phyloP scores from a whole-genome alignment of 64 coral and sea anemone species.

The Montipora sp. region DNA sequence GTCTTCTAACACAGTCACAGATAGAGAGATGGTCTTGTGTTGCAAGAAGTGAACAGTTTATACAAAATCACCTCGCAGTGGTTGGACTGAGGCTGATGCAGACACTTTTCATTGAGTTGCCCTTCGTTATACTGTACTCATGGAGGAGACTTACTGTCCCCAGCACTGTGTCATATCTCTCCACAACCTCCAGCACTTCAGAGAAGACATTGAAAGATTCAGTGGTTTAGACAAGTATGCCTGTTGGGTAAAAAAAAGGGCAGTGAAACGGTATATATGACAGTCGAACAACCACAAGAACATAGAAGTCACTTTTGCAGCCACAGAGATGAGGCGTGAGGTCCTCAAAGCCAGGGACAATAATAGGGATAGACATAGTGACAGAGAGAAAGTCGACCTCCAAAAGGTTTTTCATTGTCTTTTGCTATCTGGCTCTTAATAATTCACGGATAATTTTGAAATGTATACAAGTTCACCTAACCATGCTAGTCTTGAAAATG shows the following conservation, averaged over 20 bases:
- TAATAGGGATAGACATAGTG: background rate
- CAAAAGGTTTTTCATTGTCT: background rate
- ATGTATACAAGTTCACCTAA: too few species aligned
- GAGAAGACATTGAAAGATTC: conserved; percentile 61
- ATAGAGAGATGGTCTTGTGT: conserved; percentile 40
- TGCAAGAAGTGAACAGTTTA: conserved; percentile 42
- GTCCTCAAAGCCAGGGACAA: background rate
- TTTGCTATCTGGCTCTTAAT: background rate
- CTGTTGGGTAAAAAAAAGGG: conserved; percentile 62
- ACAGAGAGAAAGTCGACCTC: conserved; percentile 2
- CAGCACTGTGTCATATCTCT: conserved; percentile 36
- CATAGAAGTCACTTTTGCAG: conserved; percentile 49
- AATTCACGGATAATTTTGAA: background rate
- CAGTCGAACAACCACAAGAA: conserved; percentile 63
- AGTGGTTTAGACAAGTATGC: conserved; percentile 65
- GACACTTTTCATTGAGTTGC: conserved; percentile 65
- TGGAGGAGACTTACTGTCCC: conserved; percentile 52
- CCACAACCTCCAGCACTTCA: conserved; percentile 54
- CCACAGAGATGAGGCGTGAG: conserved; percentile 38
- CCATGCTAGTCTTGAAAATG: too few species aligned
- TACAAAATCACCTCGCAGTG: conserved; percentile 74
- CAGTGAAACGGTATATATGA: conserved; percentile 53
- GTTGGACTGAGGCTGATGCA: conserved; percentile 63
- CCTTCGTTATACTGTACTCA: conserved; percentile 58
- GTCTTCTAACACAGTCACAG: conserved; percentile 31